Base-by-base conservation (phyloP, 2,113 vertebrate species). In the Anguilla rostrata region DNA sequence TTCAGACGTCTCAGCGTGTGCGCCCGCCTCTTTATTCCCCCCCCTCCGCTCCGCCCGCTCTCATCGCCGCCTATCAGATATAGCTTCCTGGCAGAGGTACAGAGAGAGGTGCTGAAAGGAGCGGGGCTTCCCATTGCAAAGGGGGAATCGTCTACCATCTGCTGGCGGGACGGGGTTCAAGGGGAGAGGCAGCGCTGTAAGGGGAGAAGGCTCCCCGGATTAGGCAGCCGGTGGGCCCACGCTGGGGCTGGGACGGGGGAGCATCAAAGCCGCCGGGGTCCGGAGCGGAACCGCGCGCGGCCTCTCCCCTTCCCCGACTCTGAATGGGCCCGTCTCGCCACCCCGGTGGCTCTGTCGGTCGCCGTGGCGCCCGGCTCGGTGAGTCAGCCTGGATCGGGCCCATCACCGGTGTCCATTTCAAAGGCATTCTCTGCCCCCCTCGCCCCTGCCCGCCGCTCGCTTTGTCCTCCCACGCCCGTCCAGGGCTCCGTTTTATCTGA, bases 321-420 rank as follows among this genome's bases (percentile, higher is more conserved):
- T 83, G 84, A 83, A 78, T 88, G 81, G 75, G 56, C 83, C 40
- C 20, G 63, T 39, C 41, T 39, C 78, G 29, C 39, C 1, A 78
- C 75, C 78, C 40, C 6, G n/a, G 43, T 39, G 34, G 66, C 66
- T 85, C 22, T 85, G 84, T 83, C 14, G 9, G 46, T 66, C 83
- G 34, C 81, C 3, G 9, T 41, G 88, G 88, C 84, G 88, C 88
- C 86, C 20, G 29, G 75, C 84, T 84, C 84, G 11, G 20, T 81
- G 39, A 43, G 56, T 43, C 41, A 43, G 86, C 78, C 78, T 56
- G 43, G 57, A 81, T 81, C 43, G 40, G 46, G 53, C 26, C 78
- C 75, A 71, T 53, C 82, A n/a, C 39, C 29, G 82, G 78, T 84
- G 83, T 87, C 39, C 39, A 84, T 87, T 84, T 84, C 86, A 87